Conservation (phyloP, 2,888 invertebrate genomes). For the Rhogogaster chlorosoma region DNA sequence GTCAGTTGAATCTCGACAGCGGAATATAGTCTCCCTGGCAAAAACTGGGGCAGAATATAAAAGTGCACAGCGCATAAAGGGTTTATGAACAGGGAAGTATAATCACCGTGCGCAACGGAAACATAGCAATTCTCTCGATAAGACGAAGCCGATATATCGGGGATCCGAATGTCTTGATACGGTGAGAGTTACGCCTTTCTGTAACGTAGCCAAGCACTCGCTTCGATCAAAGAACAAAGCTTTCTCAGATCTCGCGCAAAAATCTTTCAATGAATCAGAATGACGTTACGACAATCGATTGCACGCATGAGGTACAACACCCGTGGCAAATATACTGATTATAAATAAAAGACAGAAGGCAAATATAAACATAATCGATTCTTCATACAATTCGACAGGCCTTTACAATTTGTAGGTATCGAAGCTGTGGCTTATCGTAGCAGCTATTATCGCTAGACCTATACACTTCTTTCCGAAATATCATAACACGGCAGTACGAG, state of each 20-base stretch:
- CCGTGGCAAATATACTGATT: not conserved
- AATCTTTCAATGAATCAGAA: not conserved
- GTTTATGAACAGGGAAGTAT: not conserved
- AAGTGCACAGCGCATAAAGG: not conserved
- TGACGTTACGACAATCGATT: not conserved
- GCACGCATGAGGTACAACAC: not conserved
- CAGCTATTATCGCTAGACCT: not conserved
- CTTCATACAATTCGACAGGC: not conserved
- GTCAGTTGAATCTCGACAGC: not conserved
- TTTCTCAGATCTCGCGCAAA: not conserved
- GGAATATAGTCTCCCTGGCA: not conserved
- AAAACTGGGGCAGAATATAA: not conserved
- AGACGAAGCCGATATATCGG: not conserved
- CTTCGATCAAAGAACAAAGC: not conserved
- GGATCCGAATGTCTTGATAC: not conserved
- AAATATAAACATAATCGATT: slow-evolving; percentile 8
- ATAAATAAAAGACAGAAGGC: slow-evolving; percentile 7
- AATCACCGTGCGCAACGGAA: not conserved
- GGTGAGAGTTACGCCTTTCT: not conserved
- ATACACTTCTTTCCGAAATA: not conserved
- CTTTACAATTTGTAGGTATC: not conserved
- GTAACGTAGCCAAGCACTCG: not conserved
- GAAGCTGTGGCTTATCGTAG: not conserved
- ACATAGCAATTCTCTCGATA: not conserved
- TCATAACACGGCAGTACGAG: not conserved